Percentiles rank a stretch among this genome's conserved stretches.
These are phyloP conservation scores for Garrulus glandarius DNA, from an alignment of 2,797 vertebrate genomes.

Conservation along the genomic window DNA sequence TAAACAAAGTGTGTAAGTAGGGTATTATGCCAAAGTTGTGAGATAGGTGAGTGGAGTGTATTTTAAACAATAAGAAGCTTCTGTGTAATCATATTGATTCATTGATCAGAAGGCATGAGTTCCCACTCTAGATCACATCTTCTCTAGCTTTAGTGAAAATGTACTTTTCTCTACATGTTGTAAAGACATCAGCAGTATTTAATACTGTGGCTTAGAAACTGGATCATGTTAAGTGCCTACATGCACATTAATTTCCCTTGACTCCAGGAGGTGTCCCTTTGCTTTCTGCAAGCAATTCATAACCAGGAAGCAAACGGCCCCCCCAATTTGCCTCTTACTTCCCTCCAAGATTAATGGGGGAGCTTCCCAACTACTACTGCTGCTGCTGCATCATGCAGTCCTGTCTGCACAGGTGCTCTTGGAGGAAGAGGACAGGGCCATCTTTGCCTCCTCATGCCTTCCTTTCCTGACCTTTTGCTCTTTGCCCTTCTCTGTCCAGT, in stretches of 20 bases:
- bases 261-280: background rate
- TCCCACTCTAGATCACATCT: background rate
- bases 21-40: too few species aligned
- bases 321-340: background rate
- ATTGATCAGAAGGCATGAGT: too few species aligned
- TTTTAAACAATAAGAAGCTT: too few species aligned
- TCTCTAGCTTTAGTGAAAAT: background rate
- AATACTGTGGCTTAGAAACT: background rate
- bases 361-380: background rate
- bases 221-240: background rate
- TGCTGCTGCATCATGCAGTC: background rate
- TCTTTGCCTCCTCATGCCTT: background rate
- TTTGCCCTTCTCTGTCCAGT: background rate
- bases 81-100: too few species aligned
- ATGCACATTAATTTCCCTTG: background rate
- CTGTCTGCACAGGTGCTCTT: background rate
- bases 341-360: background rate
- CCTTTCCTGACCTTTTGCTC: background rate
- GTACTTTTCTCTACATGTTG: background rate
- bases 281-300: background rate
- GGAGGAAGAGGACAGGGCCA: background rate
- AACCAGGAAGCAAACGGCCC: background rate
- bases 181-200: background rate
- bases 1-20: too few species aligned
- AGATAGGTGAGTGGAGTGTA: too few species aligned